A percentile compares a stretch with the other conserved stretches of the same genome.
These are phyloP conservation scores for Penaeus vannamei DNA, from an alignment of 1,140 invertebrate genomes.

Conservation along the genomic window DNA sequence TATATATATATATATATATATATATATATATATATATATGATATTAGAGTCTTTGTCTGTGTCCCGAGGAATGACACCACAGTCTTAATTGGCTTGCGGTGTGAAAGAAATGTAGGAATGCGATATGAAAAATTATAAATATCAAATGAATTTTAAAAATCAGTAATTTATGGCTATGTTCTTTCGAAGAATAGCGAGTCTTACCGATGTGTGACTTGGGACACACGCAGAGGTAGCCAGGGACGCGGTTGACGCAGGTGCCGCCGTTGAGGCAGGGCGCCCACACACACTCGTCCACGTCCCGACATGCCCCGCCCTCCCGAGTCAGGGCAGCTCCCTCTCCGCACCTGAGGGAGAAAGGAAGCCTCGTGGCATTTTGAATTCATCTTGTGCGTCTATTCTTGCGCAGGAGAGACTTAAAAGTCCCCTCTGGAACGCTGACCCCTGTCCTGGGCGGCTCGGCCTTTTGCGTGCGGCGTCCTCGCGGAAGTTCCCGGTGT, in stretches of 20 bases:
- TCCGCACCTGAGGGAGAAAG: constrained; percentile 7
- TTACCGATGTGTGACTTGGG: constrained; percentile 69
- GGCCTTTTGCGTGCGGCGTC: too few species aligned
- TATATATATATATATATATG: background rate
- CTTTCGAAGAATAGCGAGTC: background rate
- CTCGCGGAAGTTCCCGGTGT: too few species aligned
- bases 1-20: background rate
- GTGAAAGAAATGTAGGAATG: background rate
- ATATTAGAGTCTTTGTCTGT: background rate
- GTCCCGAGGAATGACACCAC: background rate
- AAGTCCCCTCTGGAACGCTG: too few species aligned
- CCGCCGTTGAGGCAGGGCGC: constrained; percentile 91
- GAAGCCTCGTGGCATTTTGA: background rate
- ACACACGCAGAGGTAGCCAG: constrained; percentile 89
- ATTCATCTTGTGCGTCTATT: too few species aligned
- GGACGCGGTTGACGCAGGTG: constrained; percentile 83
- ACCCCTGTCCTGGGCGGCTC: too few species aligned
- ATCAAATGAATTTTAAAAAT: too few species aligned
- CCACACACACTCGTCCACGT: constrained; percentile 84
- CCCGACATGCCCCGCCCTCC: constrained; percentile 30
- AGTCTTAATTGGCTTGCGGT: too few species aligned
- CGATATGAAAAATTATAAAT: too few species aligned
- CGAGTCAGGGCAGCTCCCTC: constrained; percentile 11
- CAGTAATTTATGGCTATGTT: too few species aligned
- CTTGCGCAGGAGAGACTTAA: too few species aligned